Conservation (phyloP, 2,113 vertebrate species). For the Theropithecus gelada region DNA sequence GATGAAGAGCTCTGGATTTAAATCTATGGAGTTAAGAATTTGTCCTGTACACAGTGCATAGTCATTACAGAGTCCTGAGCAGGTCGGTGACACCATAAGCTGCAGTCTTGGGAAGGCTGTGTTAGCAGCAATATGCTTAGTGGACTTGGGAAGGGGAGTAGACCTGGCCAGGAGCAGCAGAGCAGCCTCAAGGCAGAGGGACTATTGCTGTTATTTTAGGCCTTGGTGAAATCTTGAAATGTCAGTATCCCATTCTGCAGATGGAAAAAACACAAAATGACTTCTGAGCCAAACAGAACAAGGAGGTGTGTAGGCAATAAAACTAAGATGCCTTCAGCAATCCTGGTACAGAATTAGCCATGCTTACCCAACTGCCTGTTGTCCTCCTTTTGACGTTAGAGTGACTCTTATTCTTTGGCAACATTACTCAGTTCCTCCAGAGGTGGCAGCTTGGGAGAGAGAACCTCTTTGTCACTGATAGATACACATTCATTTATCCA, state of each 20-base stretch:
- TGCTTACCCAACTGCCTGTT: accelerated
- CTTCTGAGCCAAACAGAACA: neutral
- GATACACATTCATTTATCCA: neutral
- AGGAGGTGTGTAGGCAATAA: neutral
- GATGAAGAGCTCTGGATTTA: neutral
- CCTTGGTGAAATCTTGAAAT: neutral
- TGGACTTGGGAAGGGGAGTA: too few species aligned
- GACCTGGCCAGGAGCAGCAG: neutral
- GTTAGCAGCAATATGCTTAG: too few species aligned
- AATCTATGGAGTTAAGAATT: neutral
- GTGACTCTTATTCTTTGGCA: neutral
- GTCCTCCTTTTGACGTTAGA: neutral
- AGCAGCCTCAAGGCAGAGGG: too few species aligned
- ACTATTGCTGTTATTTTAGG: neutral
- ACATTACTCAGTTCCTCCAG: neutral
- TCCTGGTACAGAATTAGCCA: accelerated
- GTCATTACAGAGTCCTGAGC: neutral
- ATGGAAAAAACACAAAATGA: neutral
- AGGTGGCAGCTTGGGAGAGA: neutral
- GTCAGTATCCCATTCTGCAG: neutral
- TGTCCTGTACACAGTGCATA: neutral
- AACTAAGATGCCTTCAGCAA: neutral
- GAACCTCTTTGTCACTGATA: neutral
- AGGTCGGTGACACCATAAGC: neutral
- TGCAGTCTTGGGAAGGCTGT: neutral